Evolutionary conservation across 2,113 vertebrate species (phyloP).

Genomic region (Pangasianodon hypophthalmus): DNA sequence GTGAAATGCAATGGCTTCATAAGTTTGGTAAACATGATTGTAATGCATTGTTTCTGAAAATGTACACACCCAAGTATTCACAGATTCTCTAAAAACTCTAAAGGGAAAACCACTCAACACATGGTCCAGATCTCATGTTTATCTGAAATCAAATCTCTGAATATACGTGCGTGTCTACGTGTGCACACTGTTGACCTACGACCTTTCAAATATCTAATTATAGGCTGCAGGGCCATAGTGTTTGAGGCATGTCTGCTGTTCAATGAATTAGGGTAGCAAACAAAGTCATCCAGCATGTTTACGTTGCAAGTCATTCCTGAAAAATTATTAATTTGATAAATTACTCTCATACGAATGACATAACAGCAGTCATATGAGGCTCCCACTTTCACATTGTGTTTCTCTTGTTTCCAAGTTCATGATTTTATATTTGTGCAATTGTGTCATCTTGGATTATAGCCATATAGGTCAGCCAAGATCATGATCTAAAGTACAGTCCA

Average conservation of each 20-base stretch:
- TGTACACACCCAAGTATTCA: background rate
- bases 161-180: background rate
- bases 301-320: conserved; percentile 6
- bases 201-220: conserved; percentile 48
- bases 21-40: too few species aligned
- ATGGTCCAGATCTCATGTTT: background rate
- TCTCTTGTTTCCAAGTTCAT: background rate
- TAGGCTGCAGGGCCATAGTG: conserved; percentile 46
- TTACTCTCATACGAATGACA: conserved; percentile 10
- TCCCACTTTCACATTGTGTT: background rate
- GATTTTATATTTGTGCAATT: conserved; percentile 7
- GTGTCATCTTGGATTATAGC: background rate
- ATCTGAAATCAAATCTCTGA: too few species aligned
- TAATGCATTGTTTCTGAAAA: background rate
- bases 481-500: background rate
- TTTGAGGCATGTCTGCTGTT: conserved; percentile 38
- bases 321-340: background rate
- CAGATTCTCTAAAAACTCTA: background rate
- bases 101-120: background rate
- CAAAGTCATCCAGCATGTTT: conserved; percentile 18
- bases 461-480: background rate
- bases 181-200: conserved; percentile 24
- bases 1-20: background rate
- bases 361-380: conserved; percentile 9
- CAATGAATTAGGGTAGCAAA: conserved; percentile 38